Conservation (phyloP, 1,140 invertebrate genomes). For the Parapsyche elsis region DNA sequence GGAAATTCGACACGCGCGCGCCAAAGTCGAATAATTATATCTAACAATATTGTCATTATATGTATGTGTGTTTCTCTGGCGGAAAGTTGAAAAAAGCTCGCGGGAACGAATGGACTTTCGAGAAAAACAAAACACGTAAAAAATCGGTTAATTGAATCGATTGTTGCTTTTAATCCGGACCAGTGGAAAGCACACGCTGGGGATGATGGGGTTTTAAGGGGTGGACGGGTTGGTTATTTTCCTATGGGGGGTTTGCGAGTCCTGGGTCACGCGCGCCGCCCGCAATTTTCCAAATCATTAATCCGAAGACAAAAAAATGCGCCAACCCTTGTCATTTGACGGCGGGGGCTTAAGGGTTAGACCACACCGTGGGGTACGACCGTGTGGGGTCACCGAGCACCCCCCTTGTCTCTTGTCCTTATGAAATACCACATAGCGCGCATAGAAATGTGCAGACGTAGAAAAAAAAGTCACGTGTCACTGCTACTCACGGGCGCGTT, state of each 20-base stretch:
- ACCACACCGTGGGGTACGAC: neutral
- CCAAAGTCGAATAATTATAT: no score
- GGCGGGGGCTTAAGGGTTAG: neutral
- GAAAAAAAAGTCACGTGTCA: no score
- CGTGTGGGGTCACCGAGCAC: neutral
- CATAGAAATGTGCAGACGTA: no score
- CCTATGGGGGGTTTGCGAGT: neutral
- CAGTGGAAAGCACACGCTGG: neutral
- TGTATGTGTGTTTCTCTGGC: no score
- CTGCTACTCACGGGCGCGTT: no score
- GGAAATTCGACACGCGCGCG: no score
- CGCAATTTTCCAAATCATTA: slow-evolving; percentile 44
- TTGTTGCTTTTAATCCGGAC: neutral
- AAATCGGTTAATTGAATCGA: neutral
- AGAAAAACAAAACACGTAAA: no score
- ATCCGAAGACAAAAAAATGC: slow-evolving; percentile 42
- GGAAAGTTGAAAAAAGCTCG: no score
- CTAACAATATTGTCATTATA: no score
- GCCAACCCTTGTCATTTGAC: slow-evolving; percentile 42
- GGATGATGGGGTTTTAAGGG: neutral
- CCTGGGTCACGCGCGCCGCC: slow-evolving; percentile 16
- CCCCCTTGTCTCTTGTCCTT: neutral
- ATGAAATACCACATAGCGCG: no score
- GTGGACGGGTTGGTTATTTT: neutral
- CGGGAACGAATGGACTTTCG: no score